phyloP scores from a whole-genome alignment of 2,888 invertebrate genomes.

The Chydorus sphaericus region DNA sequence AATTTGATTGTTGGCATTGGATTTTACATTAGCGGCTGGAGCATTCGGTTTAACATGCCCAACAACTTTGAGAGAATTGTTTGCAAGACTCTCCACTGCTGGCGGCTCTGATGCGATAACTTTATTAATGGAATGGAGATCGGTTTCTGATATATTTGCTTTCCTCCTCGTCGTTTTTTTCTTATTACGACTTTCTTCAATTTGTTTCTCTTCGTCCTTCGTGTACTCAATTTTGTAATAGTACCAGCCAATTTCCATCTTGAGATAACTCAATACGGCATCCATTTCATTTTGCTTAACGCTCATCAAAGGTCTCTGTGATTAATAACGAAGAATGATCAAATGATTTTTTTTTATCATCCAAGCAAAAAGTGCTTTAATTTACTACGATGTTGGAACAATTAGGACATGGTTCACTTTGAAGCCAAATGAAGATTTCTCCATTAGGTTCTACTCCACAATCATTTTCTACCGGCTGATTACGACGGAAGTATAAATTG shows the following conservation, averaged over 20 bases:
- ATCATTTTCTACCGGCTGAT: neutral
- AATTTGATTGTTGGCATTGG: no score
- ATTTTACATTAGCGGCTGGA: no score
- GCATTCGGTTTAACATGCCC: no score
- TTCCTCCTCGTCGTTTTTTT: no score
- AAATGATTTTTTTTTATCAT: neutral
- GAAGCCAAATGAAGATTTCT: neutral
- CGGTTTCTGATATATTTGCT: no score
- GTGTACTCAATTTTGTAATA: neutral
- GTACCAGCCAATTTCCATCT: neutral
- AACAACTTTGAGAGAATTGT: no score
- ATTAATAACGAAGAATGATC: neutral
- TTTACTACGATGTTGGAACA: neutral
- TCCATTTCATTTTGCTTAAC: neutral
- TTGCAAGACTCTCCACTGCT: no score
- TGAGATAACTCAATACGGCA: neutral
- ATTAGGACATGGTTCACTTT: neutral
- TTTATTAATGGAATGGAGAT: no score
- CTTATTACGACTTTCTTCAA: no score
- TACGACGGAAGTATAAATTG: neutral
- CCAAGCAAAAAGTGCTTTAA: no score
- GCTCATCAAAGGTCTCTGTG: no score
- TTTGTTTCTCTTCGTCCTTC: neutral
- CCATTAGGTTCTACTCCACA: neutral
- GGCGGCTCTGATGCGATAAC: no score